These are phyloP conservation scores for Nasua narica DNA, from an alignment of 2,797 vertebrate genomes.

Conservation along the genomic window DNA sequence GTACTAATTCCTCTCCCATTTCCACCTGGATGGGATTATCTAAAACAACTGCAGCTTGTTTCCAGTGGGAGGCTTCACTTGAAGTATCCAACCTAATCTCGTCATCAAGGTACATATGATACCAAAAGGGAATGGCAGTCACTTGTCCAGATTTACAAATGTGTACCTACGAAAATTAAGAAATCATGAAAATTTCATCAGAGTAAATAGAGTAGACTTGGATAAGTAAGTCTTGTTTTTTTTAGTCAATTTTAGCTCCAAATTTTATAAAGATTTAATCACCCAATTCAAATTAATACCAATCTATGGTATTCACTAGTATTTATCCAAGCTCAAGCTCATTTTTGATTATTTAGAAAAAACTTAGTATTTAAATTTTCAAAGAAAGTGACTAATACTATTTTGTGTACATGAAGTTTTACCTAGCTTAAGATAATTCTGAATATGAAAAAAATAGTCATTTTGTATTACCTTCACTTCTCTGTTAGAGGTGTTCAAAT, in stretches of 20 bases:
- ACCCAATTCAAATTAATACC: conserved; percentile 4
- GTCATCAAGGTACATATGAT: conserved; percentile 91
- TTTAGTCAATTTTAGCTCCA: conserved; percentile 33
- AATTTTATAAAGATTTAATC: background rate
- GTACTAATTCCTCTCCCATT: conserved; percentile 88
- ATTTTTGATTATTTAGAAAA: conserved; percentile 31
- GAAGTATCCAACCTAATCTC: conserved; percentile 91
- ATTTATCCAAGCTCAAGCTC: conserved; percentile 10
- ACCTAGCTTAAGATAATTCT: background rate
- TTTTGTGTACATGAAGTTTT: background rate
- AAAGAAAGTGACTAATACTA: background rate
- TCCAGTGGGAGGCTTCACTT: conserved; percentile 93
- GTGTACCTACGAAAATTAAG: conserved; percentile 85
- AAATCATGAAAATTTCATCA: conserved; percentile 30
- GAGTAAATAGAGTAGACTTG: background rate
- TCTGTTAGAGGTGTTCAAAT: conserved; percentile 87
- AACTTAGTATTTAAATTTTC: background rate
- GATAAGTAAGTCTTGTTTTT: background rate
- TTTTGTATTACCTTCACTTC: conserved; percentile 89
- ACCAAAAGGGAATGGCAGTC: conserved; percentile 98
- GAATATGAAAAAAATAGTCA: background rate
- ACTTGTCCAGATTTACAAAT: conserved; percentile 88
- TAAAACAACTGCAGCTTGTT: conserved; percentile 94
- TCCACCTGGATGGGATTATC: conserved; percentile 89
- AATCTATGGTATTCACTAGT: conserved; percentile 18